Evolutionary conservation across 2,797 vertebrate genomes (phyloP), one percentile per base, ranked within the genome.

Genomic region (Propithecus deckenii): DNA sequence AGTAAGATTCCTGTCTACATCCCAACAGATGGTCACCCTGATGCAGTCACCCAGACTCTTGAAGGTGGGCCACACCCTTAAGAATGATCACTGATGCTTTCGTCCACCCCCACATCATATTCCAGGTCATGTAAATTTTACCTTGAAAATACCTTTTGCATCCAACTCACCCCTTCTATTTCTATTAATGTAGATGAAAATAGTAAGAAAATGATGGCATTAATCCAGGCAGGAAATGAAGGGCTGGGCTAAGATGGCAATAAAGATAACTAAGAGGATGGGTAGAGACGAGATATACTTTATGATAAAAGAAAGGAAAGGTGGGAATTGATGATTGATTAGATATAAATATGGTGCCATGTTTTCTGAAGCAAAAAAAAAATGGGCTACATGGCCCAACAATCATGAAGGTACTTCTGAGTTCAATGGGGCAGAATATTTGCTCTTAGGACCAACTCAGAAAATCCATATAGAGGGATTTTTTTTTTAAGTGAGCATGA

Each of bases 341-440:
- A 30, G 5, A 50, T 52, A 59, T 13, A 69, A 95, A 86, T 43
- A 61, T 35, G 59, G 32, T 5, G 23, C 4, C 48, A 43, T 20
- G 38, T 97, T 89, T 96, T 78, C 94, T 38, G n/a, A 90, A 63
- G 46, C 25, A 25, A 22, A 17, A 76, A 74, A 43, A 61, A 30
- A 22, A 55, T 25, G 23, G 79, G 43, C 15, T 71, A 23, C 67
- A 15, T 35, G 48, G 35, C n/a, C 80, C 55, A 55, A 96, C 65
- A 52, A 88, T 92, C 84, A 83, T 43, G 32, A 89, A 75, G 59
- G 61, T n/a, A 76, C 69, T 93, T 95, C 55, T 72, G 91, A 93
- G 80, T 92, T 95, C 95, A 96, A 90, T 90, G 65, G 93, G 84
- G 86, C 91, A 86, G 76, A 94, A 95, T 96, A 94, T 91, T 94